Percentiles rank a stretch among this genome's conserved stretches.
These are phyloP conservation scores for Allophyes oxyacanthae DNA, from an alignment of 2,888 invertebrate species.

Conservation along the genomic window DNA sequence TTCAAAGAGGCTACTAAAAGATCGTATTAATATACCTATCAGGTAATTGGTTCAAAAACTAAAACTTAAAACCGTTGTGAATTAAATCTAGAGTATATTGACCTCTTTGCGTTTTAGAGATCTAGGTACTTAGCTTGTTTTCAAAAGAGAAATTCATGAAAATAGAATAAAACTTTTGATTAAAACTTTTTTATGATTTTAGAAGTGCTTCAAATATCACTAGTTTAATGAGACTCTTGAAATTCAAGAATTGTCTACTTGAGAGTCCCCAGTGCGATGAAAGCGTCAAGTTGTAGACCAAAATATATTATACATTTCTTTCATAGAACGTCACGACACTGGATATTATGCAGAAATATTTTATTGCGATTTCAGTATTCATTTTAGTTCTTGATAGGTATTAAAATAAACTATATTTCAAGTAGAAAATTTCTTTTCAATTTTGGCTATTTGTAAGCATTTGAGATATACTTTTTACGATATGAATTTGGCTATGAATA, in stretches of 20 bases:
- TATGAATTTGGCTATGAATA: conserved; percentile 5
- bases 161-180: too few species aligned
- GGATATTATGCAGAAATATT: conserved; percentile 9
- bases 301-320: conserved; percentile 35
- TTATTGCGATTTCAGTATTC: conserved; percentile 2
- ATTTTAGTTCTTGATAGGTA: neutral
- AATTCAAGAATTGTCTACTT: conserved; percentile 25
- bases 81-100: too few species aligned
- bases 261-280: conserved; percentile 13
- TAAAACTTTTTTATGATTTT: conserved; percentile 13
- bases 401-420: neutral
- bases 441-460: neutral
- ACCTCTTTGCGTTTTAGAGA: too few species aligned
- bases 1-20: too few species aligned
- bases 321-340: neutral
- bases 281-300: conserved; percentile 30
- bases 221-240: conserved; percentile 29
- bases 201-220: conserved; percentile 32
- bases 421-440: neutral
- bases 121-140: too few species aligned
- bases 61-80: too few species aligned
- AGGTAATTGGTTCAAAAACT: too few species aligned
- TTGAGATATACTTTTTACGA: neutral
- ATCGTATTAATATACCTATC: too few species aligned
- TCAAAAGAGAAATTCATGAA: too few species aligned